A percentile compares a stretch with the other conserved stretches of the same genome.
Conservation (phyloP, 2,797 vertebrate species). For the Enteromius afrohamiltoni region DNA sequence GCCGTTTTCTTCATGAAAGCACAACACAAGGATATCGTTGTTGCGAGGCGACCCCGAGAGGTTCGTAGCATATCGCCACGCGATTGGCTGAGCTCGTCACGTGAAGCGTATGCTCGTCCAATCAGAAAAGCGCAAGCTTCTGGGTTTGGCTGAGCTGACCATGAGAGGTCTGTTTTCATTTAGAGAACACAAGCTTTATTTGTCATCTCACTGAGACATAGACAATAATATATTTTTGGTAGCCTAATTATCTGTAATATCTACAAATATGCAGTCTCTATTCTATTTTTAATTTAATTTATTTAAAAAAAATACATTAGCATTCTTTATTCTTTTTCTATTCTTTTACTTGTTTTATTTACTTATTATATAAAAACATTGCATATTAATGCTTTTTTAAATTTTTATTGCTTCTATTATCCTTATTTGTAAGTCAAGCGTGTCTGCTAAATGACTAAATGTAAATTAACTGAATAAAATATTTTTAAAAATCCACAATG, state of each 20-base stretch:
- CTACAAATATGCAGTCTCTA: not conserved
- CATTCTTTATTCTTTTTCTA: too few relatives aligned
- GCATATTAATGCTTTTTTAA: too few relatives aligned
- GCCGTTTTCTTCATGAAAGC: not conserved
- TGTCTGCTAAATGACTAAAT: too few relatives aligned
- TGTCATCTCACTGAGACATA: too few relatives aligned
- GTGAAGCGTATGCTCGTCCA: not conserved
- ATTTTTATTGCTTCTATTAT: too few relatives aligned
- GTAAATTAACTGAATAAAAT: too few relatives aligned
- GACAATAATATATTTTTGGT: not conserved
- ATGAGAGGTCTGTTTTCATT: conserved; percentile 2
- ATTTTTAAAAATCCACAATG: not conserved
- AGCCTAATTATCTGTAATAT: not conserved
- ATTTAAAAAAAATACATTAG: too few relatives aligned
- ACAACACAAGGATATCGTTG: conserved; percentile 17
- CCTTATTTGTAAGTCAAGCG: too few relatives aligned
- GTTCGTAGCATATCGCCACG: not conserved
- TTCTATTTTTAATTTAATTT: too few relatives aligned
- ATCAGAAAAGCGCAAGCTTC: not conserved
- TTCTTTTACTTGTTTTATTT: too few relatives aligned
- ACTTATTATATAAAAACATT: too few relatives aligned
- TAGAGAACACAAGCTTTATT: not conserved
- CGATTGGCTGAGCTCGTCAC: conserved; percentile 23
- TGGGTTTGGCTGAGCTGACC: not conserved
- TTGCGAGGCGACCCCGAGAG: not conserved